phyloP scores from a whole-genome alignment of 2,888 invertebrate genomes.

The Mellilla xanthometata region DNA sequence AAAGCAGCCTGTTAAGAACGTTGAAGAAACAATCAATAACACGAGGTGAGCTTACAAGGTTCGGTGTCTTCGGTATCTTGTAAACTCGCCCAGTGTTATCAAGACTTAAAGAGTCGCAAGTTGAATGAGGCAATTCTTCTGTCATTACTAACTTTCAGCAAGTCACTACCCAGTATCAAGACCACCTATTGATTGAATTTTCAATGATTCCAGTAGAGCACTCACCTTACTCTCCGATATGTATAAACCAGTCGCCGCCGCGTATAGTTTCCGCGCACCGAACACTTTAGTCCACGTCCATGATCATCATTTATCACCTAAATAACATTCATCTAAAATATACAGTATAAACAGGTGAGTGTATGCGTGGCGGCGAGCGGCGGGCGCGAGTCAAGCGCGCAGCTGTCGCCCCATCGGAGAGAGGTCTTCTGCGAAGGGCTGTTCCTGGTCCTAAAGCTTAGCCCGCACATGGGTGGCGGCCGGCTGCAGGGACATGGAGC shows the following conservation, averaged over 20 bases:
- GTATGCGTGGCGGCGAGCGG: conserved; percentile 38
- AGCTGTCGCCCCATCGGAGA: conserved; percentile 98
- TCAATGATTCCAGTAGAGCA: too few species aligned
- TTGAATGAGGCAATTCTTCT: too few species aligned
- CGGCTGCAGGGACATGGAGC: conserved; percentile 53
- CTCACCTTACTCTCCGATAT: conserved; percentile 32
- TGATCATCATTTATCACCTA: conserved; percentile 36
- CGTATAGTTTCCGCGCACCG: conserved; percentile 5
- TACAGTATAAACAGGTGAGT: conserved; percentile 41
- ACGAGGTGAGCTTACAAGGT: too few species aligned
- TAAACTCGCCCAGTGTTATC: too few species aligned
- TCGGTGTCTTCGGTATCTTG: too few species aligned
- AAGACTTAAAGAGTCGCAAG: too few species aligned
- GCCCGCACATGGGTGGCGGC: conserved; percentile 91
- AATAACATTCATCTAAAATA: conserved; percentile 46
- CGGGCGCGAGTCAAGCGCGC: conserved; percentile 56
- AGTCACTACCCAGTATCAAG: too few species aligned
- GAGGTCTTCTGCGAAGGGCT: conserved; percentile 98
- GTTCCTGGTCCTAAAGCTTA: conserved; percentile 97
- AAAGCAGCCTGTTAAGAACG: too few species aligned
- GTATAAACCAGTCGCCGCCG: conserved; percentile 42
- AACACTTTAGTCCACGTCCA: conserved; percentile 30
- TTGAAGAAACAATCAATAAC: too few species aligned
- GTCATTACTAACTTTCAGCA: too few species aligned
- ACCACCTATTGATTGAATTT: too few species aligned